Percentiles rank a stretch among this genome's conserved stretches.
phyloP scores from a whole-genome alignment of 1,140 invertebrate genomes.

The Octopus bimaculoides region DNA sequence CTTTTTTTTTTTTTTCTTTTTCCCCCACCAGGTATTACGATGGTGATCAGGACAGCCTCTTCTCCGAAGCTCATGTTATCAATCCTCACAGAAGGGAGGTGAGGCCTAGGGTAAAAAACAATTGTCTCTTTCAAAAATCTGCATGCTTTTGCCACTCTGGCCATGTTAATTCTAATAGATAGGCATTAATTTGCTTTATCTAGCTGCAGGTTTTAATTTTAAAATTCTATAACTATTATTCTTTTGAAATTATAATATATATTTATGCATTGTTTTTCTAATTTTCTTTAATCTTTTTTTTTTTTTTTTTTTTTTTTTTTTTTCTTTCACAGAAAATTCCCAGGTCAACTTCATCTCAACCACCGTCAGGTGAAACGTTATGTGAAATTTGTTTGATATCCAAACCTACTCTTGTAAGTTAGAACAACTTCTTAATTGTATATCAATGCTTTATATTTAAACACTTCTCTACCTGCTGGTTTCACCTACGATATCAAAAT shows the following conservation, averaged over 20 bases:
- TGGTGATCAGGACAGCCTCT: slow-evolving; percentile 86
- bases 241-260: no score
- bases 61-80: slow-evolving; percentile 89
- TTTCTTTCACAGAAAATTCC: slow-evolving; percentile 57
- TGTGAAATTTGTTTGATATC: slow-evolving; percentile 91
- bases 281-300: neutral
- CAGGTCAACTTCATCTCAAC: slow-evolving; percentile 26
- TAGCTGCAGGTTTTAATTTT: no score
- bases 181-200: no score
- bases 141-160: neutral
- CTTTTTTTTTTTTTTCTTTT: slow-evolving; percentile 18
- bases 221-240: no score
- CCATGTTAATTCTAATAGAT: neutral
- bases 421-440: neutral
- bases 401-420: slow-evolving; percentile 76
- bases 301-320: slow-evolving; percentile 1
- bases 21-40: slow-evolving; percentile 69
- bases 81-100: slow-evolving; percentile 81
- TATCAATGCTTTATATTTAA: neutral
- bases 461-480: no score
- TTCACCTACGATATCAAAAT: no score
- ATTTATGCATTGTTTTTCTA: no score
- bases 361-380: slow-evolving; percentile 23
- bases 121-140: slow-evolving; percentile 2
- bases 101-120: slow-evolving; percentile 21